Conservation (phyloP, 1,140 invertebrate species). For the Ylistrum balloti region DNA sequence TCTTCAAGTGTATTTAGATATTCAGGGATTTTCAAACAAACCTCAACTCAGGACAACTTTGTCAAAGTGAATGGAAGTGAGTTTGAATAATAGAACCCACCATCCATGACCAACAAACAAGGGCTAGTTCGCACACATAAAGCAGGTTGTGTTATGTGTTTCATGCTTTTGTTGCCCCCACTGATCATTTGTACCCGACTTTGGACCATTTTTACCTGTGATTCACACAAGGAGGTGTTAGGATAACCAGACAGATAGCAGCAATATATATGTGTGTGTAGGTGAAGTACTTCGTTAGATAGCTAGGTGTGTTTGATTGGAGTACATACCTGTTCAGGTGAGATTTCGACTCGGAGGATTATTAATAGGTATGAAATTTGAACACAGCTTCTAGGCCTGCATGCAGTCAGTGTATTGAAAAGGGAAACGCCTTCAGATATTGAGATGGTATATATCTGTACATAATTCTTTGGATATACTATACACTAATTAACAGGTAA, state of each 20-base stretch:
- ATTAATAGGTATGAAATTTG: neutral
- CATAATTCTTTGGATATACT: neutral
- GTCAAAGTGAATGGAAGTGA: conserved; percentile 33
- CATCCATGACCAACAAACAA: neutral
- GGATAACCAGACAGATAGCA: conserved; percentile 15
- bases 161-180: neutral
- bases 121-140: neutral
- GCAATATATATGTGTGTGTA: neutral
- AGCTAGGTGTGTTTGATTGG: neutral
- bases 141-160: neutral
- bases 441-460: neutral
- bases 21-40: neutral
- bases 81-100: neutral
- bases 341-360: neutral
- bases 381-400: neutral
- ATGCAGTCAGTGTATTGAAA: neutral
- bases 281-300: neutral
- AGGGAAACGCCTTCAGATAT: neutral
- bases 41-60: neutral
- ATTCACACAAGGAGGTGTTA: neutral
- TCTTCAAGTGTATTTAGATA: neutral
- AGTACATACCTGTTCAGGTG: neutral
- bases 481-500: neutral
- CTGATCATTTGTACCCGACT: conserved; percentile 1
- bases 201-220: conserved; percentile 14